Base-by-base conservation (phyloP, 2,113 vertebrate genomes). In the Xenopus laevis region DNA sequence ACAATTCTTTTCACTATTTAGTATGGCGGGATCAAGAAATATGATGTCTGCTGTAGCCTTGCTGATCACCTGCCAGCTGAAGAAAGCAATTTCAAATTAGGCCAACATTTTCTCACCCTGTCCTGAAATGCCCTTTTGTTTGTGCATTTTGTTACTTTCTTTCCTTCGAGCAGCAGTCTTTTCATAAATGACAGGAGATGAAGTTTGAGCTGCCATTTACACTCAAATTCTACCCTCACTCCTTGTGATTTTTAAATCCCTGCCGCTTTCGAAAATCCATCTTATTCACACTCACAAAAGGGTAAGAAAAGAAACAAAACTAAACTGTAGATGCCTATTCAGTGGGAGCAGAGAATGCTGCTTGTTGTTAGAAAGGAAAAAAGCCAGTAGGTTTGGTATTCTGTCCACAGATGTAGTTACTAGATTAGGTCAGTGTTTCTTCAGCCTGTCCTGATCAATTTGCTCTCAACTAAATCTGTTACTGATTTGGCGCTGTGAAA, bases 51-150 rank as follows among this genome's bases (percentile, higher is more conserved):
- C 27, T 50, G 23, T 62, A 77, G 59, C 27, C 40, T 45, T 61
- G 65, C 72, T 60, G 72, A 68, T 74, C 55, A 60, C 72, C 55
- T 59, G 72, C 53, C 72, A 74, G 44, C 55, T 59, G 44, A 74
- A 68, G 65, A 74, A 67, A 74, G 52, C 64, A 58, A 74, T 59
- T 65, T 73, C 40, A 65, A 73, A 73, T 74, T 60, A 60, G 55
- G 72, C 46, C 63, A 68, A 59, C 64, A 52, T 50, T 74, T 68
- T 74, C 64, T 74, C 64, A 68, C 64, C 64, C 57, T 74, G 72
- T 68, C 65, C 72, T 74, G 72, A 74, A 68, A 74, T 47, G 52
- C 20, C 72, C 65, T 50, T 60, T 74, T 68, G 65, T 74, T 74
- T 67, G 65, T 68, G 55, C 30, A 66, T 58, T 45, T 74, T 50